A percentile compares a stretch with the other conserved stretches of the same genome.
Conservation (phyloP, 2,797 vertebrate genomes). For the Cephalopachus bancanus region DNA sequence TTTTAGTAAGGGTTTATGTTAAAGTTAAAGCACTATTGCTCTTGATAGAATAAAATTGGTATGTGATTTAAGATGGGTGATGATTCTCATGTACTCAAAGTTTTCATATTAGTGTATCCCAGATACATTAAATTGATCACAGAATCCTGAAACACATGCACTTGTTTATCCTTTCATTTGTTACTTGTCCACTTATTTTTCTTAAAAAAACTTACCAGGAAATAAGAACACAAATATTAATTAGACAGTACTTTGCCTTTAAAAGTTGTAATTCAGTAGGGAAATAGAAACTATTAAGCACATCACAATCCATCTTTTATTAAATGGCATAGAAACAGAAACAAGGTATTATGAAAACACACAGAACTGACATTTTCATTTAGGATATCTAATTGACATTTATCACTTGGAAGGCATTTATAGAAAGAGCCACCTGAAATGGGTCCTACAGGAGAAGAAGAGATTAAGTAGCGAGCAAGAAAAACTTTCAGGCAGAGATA, state of each 20-base stretch:
- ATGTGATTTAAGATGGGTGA: not conserved
- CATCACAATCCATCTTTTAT: not conserved
- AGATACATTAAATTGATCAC: not conserved
- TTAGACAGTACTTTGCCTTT: not conserved
- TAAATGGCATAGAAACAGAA: not conserved
- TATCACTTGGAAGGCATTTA: not conserved
- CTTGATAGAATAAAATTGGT: not conserved
- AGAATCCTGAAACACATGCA: not conserved
- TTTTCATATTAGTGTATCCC: not conserved
- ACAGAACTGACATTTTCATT: not conserved
- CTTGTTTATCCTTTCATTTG: not conserved
- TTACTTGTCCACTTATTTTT: conserved; percentile 25
- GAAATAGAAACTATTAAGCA: not conserved
- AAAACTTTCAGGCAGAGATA: not conserved
- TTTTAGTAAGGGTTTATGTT: not conserved
- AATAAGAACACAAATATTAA: not conserved
- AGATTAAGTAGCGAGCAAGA: not conserved
- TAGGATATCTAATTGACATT: not conserved
- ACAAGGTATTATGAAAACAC: not conserved
- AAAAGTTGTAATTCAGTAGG: not conserved
- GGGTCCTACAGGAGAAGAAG: not conserved
- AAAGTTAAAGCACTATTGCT: not conserved
- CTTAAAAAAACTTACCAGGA: not conserved
- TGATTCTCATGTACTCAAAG: not conserved
- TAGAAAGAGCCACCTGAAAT: not conserved